Conservation (phyloP, 2,113 vertebrate genomes). For the Leptocoma aspasia region DNA sequence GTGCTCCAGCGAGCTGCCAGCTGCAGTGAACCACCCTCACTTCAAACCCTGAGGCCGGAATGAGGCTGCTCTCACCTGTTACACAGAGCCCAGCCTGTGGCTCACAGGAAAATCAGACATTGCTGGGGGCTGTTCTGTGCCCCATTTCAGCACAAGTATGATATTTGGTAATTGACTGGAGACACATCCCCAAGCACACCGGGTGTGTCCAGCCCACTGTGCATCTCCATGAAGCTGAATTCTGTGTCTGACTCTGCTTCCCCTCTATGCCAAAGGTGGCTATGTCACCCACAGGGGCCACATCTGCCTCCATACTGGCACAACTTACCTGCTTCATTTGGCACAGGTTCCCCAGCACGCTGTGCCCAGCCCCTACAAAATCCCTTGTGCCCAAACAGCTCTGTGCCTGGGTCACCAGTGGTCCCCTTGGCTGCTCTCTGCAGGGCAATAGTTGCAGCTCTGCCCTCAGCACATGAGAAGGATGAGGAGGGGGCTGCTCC, state of each 20-base stretch:
- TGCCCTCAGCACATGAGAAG: not conserved
- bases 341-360: fast-evolving
- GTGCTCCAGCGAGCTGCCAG: not conserved
- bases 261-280: not conserved
- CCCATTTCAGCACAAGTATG: not conserved
- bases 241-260: not conserved
- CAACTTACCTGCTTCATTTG: not conserved
- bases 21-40: not conserved
- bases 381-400: not conserved
- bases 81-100: not conserved
- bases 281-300: not conserved
- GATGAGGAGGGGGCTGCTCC: not conserved
- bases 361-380: not conserved
- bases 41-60: not conserved
- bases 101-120: not conserved
- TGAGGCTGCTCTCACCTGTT: not conserved
- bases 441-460: fast-evolving
- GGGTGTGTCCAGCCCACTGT: not conserved
- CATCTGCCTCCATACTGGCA: not conserved
- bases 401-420: fast-evolving
- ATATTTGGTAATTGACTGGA: not conserved
- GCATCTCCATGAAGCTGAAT: not conserved
- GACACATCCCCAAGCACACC: not conserved
- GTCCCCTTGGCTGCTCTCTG: not conserved
- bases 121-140: not conserved